Base-by-base conservation (phyloP, 2,113 vertebrate genomes). In the Tamias sibiricus region DNA sequence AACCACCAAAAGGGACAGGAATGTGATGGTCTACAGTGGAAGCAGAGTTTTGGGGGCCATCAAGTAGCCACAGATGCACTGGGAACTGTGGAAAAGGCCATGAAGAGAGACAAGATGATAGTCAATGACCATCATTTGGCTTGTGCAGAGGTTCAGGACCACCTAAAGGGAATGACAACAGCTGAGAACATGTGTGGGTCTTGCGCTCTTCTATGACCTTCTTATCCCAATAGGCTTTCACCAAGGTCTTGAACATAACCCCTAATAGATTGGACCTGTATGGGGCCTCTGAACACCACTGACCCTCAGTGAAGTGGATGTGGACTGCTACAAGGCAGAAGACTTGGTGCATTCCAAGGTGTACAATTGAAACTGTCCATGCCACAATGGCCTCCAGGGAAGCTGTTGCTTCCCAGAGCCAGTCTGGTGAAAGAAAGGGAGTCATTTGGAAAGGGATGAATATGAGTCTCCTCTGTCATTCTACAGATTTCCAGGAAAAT, bases 151-250 rank as follows among this genome's bases (percentile, higher is more conserved):
- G 99, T 99, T 0, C 99, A 99, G 97, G 99, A 99, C 97, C 99
- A 99, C 97, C 98, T 99, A 95, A 99, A 99, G 98, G 99, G 99
- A 68, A 99, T 99, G 99, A 99, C 99, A 0, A 99, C 99, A 0
- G 99, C 99, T 2, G 99, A 99, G 2, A 99, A 99, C 98, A 99
- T 2, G 99, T 99, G 14, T 99, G 99, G 99, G 99, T 99, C 98
- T 99, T 99, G 98, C 99, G 99, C 93, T 99, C 99, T 6, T 99
- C 99, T 96, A 99, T 99, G 99, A 99, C 99, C 83, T 99, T 99
- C 98, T 98, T 99, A 89, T 99, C 99, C 62, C 98, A 99, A 96
- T 99, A 99, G 99, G 99, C 99, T 37, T 99, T 99, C 75, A 99
- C 99, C 76, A 99, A 99, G 97, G 99, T 99, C 66, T 99, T 99